A percentile compares a stretch with the other conserved stretches of the same genome.
Evolutionary conservation across 1,140 invertebrate genomes (phyloP).

Genomic region (Saccostrea cuccullata): DNA sequence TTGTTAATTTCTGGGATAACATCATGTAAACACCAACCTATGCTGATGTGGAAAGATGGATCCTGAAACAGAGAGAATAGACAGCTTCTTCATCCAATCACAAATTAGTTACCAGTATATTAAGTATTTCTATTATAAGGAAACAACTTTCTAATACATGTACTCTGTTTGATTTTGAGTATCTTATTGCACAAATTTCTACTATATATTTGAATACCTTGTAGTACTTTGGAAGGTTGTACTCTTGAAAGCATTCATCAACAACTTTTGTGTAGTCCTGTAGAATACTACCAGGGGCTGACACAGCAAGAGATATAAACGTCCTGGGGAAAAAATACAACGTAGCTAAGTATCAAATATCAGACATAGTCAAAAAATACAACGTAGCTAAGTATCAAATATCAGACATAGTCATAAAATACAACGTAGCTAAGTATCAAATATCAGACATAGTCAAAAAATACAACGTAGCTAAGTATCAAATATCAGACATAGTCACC

Average conservation of each 20-base stretch:
- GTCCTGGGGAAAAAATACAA: slow-evolving; percentile 56
- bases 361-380: too few relatives aligned
- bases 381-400: too few relatives aligned
- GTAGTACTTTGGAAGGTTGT: slow-evolving; percentile 65
- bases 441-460: too few relatives aligned
- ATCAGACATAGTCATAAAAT: not conserved
- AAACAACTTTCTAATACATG: too few relatives aligned
- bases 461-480: not conserved
- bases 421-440: not conserved
- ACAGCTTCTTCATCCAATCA: not conserved
- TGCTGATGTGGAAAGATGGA: slow-evolving; percentile 65
- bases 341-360: too few relatives aligned
- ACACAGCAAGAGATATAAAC: slow-evolving; percentile 64
- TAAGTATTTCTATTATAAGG: too few relatives aligned
- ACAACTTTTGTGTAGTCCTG: slow-evolving; percentile 58
- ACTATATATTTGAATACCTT: slow-evolving; percentile 42
- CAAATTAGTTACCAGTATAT: too few relatives aligned
- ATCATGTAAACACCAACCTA: slow-evolving; percentile 57
- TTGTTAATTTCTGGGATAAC: slow-evolving; percentile 39
- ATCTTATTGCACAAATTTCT: not conserved
- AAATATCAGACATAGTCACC: too few relatives aligned
- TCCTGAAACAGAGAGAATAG: slow-evolving; percentile 57
- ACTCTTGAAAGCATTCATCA: slow-evolving; percentile 64
- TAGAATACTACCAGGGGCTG: slow-evolving; percentile 51
- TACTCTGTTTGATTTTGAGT: not conserved